These are phyloP conservation scores for Heliconius nattereri DNA, from an alignment of 1,140 invertebrate genomes.

Conservation along the genomic window DNA sequence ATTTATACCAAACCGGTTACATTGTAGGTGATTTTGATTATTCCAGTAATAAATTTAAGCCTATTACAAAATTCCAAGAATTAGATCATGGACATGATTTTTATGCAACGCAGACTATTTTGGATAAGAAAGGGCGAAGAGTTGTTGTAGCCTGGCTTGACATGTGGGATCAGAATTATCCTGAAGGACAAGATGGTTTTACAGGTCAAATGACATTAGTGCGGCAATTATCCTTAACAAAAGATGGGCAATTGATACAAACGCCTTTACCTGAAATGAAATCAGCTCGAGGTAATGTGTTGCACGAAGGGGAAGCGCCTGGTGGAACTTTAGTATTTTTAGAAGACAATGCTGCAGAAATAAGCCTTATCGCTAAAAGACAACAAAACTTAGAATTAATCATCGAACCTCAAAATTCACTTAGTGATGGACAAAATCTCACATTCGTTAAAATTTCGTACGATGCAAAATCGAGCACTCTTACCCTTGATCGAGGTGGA, in stretches of 20 bases:
- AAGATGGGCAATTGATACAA: conserved; percentile 53
- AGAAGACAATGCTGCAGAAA: conserved; percentile 53
- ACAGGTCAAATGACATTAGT: conserved; percentile 64
- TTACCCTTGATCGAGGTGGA: conserved; percentile 59
- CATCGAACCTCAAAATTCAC: conserved; percentile 49
- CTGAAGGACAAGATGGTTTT: conserved; percentile 62
- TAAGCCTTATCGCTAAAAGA: conserved; percentile 43
- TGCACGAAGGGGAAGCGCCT: conserved; percentile 40
- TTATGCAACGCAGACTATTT: conserved; percentile 71
- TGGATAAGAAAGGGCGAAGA: conserved; percentile 52
- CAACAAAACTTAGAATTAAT: conserved; percentile 43
- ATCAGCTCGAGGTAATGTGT: conserved; percentile 24
- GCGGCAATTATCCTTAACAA: conserved; percentile 50
- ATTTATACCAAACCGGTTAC: conserved; percentile 72
- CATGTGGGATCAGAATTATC: conserved; percentile 71
- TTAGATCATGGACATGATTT: conserved; percentile 74
- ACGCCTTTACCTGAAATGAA: conserved; percentile 56
- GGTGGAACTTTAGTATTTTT: conserved; percentile 40
- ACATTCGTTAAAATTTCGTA: conserved; percentile 51
- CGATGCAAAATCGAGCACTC: conserved; percentile 44
- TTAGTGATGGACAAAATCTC: neutral
- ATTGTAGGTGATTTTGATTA: conserved; percentile 69
- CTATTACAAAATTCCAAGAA: conserved; percentile 57
- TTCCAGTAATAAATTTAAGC: conserved; percentile 51
- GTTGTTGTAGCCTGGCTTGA: conserved; percentile 68